Evolutionary conservation across 2,113 vertebrate species (phyloP), one percentile per base, ranked within the genome.

Genomic region (Scortum barcoo): DNA sequence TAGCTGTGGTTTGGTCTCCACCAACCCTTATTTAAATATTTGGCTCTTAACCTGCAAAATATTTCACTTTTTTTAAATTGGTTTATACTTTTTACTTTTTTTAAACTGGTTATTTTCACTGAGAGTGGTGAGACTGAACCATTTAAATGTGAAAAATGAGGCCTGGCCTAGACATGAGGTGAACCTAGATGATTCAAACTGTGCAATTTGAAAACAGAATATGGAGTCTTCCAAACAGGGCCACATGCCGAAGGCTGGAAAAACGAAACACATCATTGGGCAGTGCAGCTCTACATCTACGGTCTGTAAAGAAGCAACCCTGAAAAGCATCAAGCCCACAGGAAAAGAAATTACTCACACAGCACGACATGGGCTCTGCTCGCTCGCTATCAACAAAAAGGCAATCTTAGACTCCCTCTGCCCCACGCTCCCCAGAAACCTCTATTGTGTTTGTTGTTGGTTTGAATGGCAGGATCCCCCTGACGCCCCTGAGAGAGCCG

Each of bases 391-490:
- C 57, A 67, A 60, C 51, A 70, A 80, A 72, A 72, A 78, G 36
- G 26, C 76, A 68, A 48, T 53, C 20, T 72, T 28, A 60, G 61
- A 53, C 36, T 61, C 46, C 48, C n/a, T 10, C 40, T 66, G 36
- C 16, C 26, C 22, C 60, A 40, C 19, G 69, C 40, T 50, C 58
- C 24, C 26, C 9, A n/a, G 24, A 57, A 65, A 53, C 33, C 62
- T 16, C 24, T 17, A 16, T 14, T 65, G 61, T 81, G 67, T 58
- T 78, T 80, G 74, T 62, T 83, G 67, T 80, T 72, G 54, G 61
- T 76, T 76, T 84, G 71, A 86, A 66, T 80, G 82, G 80, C 69
- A 68, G 57, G n/a, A 72, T 38, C 53, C 48, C 40, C 66, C 51
- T 17, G 58, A 82, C 28, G 10, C 57, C 30, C 44, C n/a, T 46